A percentile compares a stretch with the other conserved stretches of the same genome.
Evolutionary conservation across 2,888 invertebrate species (phyloP).

Genomic region (Rhopalosiphum nymphaeae): DNA sequence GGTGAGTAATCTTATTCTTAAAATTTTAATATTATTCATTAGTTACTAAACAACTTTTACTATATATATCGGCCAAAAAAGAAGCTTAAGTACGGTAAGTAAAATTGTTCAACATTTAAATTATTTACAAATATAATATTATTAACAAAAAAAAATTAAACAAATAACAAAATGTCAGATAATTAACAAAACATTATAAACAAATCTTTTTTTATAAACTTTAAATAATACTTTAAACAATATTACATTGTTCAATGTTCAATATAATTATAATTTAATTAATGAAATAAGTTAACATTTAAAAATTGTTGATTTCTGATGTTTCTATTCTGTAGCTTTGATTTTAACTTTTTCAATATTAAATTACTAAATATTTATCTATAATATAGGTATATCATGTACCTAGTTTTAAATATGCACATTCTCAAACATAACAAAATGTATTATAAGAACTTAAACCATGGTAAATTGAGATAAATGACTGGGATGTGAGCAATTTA

Average conservation of each 20-base stretch:
- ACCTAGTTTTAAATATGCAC: not conserved
- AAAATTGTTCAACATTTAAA: not conserved
- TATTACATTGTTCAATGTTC: not conserved
- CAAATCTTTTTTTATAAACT: not conserved
- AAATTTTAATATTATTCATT: not conserved
- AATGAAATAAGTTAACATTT: not conserved
- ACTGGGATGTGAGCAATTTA: not conserved
- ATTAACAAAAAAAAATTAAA: not conserved
- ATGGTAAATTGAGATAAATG: not conserved
- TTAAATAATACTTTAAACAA: not conserved
- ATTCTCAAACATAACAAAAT: not conserved
- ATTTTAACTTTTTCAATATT: not conserved
- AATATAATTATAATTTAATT: not conserved
- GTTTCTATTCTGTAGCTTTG: not conserved
- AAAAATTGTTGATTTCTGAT: not conserved
- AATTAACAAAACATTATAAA: not conserved
- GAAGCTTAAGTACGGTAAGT: not conserved
- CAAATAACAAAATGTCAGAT: not conserved
- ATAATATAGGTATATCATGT: not conserved
- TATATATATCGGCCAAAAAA: not conserved
- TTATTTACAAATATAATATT: not conserved
- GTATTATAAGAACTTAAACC: not conserved
- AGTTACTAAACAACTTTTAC: not conserved
- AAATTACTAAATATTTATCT: not conserved
- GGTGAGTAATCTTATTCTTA: not conserved